Percentiles rank a stretch among this genome's conserved stretches.
Conservation (phyloP, 2,888 invertebrate genomes). For the Fragum sueziense region DNA sequence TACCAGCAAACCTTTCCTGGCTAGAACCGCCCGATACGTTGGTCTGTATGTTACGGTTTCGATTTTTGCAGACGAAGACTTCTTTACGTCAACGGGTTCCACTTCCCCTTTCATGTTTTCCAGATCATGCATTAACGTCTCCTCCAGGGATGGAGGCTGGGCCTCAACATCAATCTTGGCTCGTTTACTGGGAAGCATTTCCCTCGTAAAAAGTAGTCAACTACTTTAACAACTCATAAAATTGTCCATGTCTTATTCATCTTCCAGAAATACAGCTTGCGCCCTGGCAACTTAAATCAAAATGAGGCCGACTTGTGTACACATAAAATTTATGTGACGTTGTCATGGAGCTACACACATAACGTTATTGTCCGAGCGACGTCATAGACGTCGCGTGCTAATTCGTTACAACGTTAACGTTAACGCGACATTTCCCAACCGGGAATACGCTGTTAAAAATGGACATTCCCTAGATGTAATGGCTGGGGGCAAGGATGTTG, state of each 20-base stretch:
- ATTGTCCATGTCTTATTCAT: not conserved
- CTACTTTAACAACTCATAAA: not conserved
- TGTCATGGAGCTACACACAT: slow-evolving; percentile 36
- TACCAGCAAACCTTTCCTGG: slow-evolving; percentile 77
- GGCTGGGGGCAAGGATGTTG: slow-evolving; percentile 45
- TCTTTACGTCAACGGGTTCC: slow-evolving; percentile 70
- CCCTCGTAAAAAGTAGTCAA: not conserved
- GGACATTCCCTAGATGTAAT: slow-evolving; percentile 12
- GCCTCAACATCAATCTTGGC: slow-evolving; percentile 62
- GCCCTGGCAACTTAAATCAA: slow-evolving; percentile 32
- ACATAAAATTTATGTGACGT: slow-evolving; percentile 37
- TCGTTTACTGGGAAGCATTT: slow-evolving; percentile 68
- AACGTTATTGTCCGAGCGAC: not conserved
- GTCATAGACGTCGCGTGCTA: slow-evolving; percentile 21
- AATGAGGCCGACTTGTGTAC: slow-evolving; percentile 44
- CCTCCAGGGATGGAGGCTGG: slow-evolving; percentile 55
- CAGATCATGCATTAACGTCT: slow-evolving; percentile 66
- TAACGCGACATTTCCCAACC: slow-evolving; percentile 16
- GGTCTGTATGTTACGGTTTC: slow-evolving; percentile 73
- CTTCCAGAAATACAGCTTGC: not conserved
- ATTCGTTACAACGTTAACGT: not conserved
- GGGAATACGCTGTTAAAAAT: not conserved
- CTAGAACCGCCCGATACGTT: slow-evolving; percentile 79
- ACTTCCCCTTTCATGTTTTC: slow-evolving; percentile 74
- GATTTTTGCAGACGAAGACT: slow-evolving; percentile 58